Percentiles rank a stretch among this genome's conserved stretches.
phyloP scores from a whole-genome alignment of 2,797 vertebrate genomes.

The Macropus fuliginosus region DNA sequence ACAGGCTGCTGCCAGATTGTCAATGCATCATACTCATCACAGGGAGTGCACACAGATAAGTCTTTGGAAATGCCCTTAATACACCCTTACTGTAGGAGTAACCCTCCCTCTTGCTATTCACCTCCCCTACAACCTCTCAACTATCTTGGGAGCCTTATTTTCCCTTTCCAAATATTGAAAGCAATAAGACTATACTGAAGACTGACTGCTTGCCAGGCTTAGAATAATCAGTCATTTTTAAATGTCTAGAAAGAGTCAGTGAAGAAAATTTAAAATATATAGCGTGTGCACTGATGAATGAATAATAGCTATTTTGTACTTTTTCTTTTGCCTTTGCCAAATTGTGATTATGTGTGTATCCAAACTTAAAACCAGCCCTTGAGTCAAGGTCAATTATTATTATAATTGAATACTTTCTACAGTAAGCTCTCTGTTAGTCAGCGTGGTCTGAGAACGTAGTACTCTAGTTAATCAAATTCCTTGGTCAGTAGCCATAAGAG shows the following conservation, averaged over 20 bases:
- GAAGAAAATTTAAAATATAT: background rate
- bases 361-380: background rate
- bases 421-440: background rate
- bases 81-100: background rate
- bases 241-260: constrained; percentile 2
- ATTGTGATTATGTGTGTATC: background rate
- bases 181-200: background rate
- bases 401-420: background rate
- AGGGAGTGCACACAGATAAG: background rate
- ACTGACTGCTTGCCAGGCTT: background rate
- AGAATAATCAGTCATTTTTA: background rate
- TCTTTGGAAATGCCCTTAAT: background rate
- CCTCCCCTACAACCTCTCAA: background rate
- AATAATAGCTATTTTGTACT: background rate
- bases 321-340: background rate
- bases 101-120: background rate
- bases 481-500: background rate
- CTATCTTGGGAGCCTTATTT: background rate
- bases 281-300: background rate
- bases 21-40: background rate
- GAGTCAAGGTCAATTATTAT: background rate
- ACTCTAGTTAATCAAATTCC: background rate
- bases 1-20: background rate
- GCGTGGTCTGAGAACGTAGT: background rate
- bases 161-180: background rate